A percentile compares a stretch with the other conserved stretches of the same genome.
Evolutionary conservation across 2,888 invertebrate species (phyloP).

Genomic region (Xestia rhomboidea): DNA sequence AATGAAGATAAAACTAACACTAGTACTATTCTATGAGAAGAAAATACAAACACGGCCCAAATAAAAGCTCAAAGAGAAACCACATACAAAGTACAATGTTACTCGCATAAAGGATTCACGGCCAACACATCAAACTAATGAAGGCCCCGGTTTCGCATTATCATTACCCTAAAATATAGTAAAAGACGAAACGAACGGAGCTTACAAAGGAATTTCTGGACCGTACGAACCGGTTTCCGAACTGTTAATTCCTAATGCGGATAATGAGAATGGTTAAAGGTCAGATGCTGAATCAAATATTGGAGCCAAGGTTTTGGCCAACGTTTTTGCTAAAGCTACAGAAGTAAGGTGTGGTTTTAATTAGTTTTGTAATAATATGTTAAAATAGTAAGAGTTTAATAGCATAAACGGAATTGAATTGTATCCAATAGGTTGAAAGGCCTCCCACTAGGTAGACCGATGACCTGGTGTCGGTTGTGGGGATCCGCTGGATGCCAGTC

Average conservation of each 20-base stretch:
- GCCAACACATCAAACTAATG: constrained; percentile 47
- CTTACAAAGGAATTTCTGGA: constrained; percentile 65
- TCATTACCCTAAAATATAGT: constrained; percentile 65
- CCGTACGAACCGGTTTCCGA: constrained; percentile 67
- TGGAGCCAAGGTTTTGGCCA: constrained; percentile 18
- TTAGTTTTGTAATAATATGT: background rate
- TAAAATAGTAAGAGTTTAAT: background rate
- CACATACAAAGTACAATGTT: constrained; percentile 11
- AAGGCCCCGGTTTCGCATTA: constrained; percentile 51
- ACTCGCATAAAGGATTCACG: constrained; percentile 16
- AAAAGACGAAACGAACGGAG: constrained; percentile 63
- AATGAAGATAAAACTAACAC: background rate
- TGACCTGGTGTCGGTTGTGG: no score
- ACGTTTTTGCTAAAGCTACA: constrained; percentile 1
- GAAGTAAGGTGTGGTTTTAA: background rate
- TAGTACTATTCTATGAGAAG: background rate
- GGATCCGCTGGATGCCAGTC: no score
- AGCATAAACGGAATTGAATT: no score
- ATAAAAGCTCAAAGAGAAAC: constrained; percentile 1
- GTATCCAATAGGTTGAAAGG: no score
- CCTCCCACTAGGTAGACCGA: no score
- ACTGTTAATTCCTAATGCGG: constrained; percentile 67
- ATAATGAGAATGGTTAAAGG: constrained; percentile 63
- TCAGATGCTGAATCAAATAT: constrained; percentile 48
- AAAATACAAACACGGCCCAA: background rate